Evolutionary conservation across 2,888 invertebrate genomes (phyloP), one percentile per base, ranked within the genome.

Genomic region (Podotricha telesiphe): DNA sequence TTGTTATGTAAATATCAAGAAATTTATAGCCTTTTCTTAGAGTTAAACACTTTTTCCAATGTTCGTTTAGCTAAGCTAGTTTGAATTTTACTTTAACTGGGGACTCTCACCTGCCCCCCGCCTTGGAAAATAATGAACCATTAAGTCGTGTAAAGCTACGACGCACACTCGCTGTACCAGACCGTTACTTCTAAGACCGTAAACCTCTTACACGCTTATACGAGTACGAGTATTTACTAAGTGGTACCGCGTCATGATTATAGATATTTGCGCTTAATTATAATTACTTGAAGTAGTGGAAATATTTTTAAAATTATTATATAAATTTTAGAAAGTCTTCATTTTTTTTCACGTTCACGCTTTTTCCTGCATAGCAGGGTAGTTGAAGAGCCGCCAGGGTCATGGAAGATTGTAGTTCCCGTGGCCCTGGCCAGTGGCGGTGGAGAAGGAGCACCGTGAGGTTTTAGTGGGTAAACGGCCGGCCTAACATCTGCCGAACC

Each of bases 121-220:
- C 64, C 42, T 56, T 48, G 19, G 51, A 56, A 67, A 69, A 56
- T 72, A 69, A 72, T 67, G 69, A 61, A 62, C 72, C 65, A 69
- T 72, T 69, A 72, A 65, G 45, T 67, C 28, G 50, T 62, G 53
- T 22, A 45, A 61, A 67, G 62, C 53, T 61, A 67, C 61, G 62
- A 62, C 67, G 48, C 22, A n/a, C 22, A 59, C 58, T 45, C 34
- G 17, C 22, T 51, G 20, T 15, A 59, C 58, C 58, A 20, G 11
- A 20, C n/a, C n/a, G 22, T 59, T 59, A 59, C 59, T 59, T 45
- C 45, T 45, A 59, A 59, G 45, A 59, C 28, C 42, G 45, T 59
- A 45, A 45, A 59, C 8, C 34, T 28, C 28, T 59, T 59, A 45
- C 45, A 22, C 45, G 10, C 45, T 59, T 22, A 28, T 50, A 20